Conservation (phyloP, 2,113 vertebrate genomes). For the Leucoraja erinaceus region DNA sequence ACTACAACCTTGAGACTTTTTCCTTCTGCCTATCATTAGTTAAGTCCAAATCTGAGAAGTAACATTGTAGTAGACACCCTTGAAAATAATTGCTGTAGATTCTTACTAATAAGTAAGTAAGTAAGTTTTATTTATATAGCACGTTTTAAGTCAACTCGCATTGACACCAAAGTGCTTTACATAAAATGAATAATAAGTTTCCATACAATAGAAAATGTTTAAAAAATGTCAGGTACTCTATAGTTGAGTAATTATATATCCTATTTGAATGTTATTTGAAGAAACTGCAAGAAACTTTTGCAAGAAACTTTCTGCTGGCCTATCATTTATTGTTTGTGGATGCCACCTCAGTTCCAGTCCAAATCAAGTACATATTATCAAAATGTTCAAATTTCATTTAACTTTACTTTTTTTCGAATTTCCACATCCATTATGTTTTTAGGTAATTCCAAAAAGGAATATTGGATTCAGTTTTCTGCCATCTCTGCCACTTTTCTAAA, state of each 20-base stretch:
- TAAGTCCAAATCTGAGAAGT: not conserved
- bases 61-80: not conserved
- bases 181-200: no score
- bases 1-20: not conserved
- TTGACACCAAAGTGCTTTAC: no score
- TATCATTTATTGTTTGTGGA: not conserved
- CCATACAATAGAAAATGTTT: no score
- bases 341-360: no score
- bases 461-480: not conserved
- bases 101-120: no score
- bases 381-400: no score
- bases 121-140: no score
- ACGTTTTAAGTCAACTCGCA: no score
- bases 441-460: not conserved
- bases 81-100: not conserved
- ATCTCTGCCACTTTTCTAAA: not conserved
- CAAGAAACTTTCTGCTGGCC: not conserved
- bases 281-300: no score
- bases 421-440: not conserved
- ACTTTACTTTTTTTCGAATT: no score
- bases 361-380: no score
- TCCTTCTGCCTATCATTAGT: not conserved
- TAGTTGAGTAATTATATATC: no score
- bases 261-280: not conserved
- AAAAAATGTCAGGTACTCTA: not conserved